Evolutionary conservation across 2,888 invertebrate species (phyloP).

Genomic region (Abrostola tripartita): DNA sequence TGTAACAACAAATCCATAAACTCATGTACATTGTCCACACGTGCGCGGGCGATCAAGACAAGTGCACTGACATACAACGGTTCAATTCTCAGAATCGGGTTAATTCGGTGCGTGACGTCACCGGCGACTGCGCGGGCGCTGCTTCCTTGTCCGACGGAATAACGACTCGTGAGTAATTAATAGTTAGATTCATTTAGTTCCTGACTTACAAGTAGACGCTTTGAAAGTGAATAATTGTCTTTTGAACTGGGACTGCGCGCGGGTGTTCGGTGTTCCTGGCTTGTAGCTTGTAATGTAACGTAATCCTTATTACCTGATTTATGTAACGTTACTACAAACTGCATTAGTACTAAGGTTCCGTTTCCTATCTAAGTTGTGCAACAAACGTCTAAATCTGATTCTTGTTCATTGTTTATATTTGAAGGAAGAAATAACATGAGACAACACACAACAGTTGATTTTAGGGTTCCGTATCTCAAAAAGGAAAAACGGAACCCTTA

Average conservation of each 20-base stretch:
- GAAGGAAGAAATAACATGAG: too few relatives aligned
- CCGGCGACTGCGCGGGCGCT: constrained; percentile 57
- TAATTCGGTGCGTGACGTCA: constrained; percentile 85
- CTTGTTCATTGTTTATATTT: background rate
- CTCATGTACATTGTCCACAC: constrained; percentile 72
- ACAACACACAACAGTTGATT: too few relatives aligned
- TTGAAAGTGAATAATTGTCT: constrained; percentile 53
- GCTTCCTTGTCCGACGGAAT: constrained; percentile 76
- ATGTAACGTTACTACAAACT: constrained; percentile 28
- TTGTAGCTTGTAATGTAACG: constrained; percentile 12
- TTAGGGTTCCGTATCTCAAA: too few relatives aligned
- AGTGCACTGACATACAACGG: constrained; percentile 81
- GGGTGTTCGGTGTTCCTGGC: constrained; percentile 17
- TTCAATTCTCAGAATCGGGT: constrained; percentile 82
- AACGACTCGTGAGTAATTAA: constrained; percentile 65
- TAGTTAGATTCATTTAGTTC: constrained; percentile 64
- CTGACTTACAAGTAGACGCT: constrained; percentile 55
- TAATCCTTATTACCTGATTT: constrained; percentile 35
- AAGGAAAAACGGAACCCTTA: too few relatives aligned
- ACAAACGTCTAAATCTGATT: constrained; percentile 5
- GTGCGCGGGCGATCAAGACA: constrained; percentile 78
- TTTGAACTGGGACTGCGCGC: constrained; percentile 28
- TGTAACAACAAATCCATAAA: constrained; percentile 39
- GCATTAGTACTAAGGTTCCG: constrained; percentile 17
- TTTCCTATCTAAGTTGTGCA: constrained; percentile 19